Evolutionary conservation across 2,888 invertebrate species (phyloP), one percentile per base, ranked within the genome.

Genomic region (Drosophila paracracens): DNA sequence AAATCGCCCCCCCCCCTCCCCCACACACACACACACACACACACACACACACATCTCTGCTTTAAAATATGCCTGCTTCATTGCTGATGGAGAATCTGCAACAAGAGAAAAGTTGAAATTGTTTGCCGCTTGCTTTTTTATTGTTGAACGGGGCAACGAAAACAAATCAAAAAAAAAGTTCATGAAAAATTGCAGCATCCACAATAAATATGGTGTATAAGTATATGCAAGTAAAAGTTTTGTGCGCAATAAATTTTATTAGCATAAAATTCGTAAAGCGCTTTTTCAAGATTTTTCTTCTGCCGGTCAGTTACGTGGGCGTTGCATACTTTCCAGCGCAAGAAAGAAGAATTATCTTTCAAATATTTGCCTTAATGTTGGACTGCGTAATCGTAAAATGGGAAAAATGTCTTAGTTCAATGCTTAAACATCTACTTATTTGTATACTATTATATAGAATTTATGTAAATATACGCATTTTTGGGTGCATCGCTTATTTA

Each of bases 241-340:
- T 60, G 52, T 68, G 13, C 40, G 79, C 67, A 62, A 70, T 74
- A 77, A 68, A 84, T 72, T 89, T 87, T 80, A 84, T 89, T 88
- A 82, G 81, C 85, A 82, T 74, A 73, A 79, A 80, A 82, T 82
- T 81, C 74, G 64, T 73, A 72, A 80, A 76, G 61, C 74, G 66
- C 57, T 82, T 74, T 53, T 76, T 58, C 36, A 46, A 69, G 78
- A 56, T 73, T 79, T 74, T 82, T 69, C 66, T 31, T 66, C 66
- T 69, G 56, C 21, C 33, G 78, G 83, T 68, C 81, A 80, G 63
- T 60, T 60, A 48, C 18, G 51, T 70, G 57, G 35, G 60, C 65
- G 53, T 57, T 60, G 38, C 64, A 76, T 67, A 58, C 68, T 62
- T 67, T 43, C 29, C 27, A 8, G 50, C 52, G 21, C 50, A 72